Evolutionary conservation across 2,888 invertebrate species (phyloP).

Genomic region (Ectemnius cavifrons): DNA sequence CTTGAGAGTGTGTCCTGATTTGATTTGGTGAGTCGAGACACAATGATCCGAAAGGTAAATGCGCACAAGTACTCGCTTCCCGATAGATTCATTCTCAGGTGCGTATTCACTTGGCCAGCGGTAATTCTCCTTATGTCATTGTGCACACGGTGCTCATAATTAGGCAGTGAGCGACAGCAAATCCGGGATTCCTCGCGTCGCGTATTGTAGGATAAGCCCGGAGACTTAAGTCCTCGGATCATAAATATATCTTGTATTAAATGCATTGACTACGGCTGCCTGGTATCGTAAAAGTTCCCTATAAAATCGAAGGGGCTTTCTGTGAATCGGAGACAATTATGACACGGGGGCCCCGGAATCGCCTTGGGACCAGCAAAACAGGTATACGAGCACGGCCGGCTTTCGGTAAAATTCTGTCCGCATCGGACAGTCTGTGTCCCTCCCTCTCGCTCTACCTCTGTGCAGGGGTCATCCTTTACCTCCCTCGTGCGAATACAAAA

Average conservation of each 20-base stretch:
- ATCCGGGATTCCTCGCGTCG: slow-evolving; percentile 1
- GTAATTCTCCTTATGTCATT: too few species aligned
- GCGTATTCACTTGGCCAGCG: too few species aligned
- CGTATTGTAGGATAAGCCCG: slow-evolving; percentile 12
- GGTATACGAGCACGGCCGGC: slow-evolving; percentile 31
- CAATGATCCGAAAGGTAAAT: too few species aligned
- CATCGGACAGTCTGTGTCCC: not conserved
- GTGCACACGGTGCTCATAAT: too few species aligned
- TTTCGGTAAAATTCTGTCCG: slow-evolving; percentile 34
- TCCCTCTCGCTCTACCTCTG: slow-evolving; percentile 3
- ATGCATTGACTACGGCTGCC: slow-evolving; percentile 41
- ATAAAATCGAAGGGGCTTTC: slow-evolving; percentile 45
- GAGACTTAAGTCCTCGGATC: slow-evolving; percentile 21
- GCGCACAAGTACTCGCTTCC: too few species aligned
- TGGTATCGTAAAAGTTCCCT: slow-evolving; percentile 49
- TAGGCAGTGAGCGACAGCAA: not conserved
- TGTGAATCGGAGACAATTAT: slow-evolving; percentile 48
- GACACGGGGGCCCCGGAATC: slow-evolving; percentile 34
- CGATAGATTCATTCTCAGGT: too few species aligned
- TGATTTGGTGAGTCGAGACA: too few species aligned
- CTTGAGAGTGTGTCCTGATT: too few species aligned
- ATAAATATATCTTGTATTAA: slow-evolving; percentile 47
- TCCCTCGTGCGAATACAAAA: slow-evolving; percentile 8
- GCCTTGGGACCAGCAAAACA: slow-evolving; percentile 46
- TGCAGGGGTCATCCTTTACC: slow-evolving; percentile 5